Conservation (phyloP, 2,113 vertebrate genomes). For the Chamaea fasciata region DNA sequence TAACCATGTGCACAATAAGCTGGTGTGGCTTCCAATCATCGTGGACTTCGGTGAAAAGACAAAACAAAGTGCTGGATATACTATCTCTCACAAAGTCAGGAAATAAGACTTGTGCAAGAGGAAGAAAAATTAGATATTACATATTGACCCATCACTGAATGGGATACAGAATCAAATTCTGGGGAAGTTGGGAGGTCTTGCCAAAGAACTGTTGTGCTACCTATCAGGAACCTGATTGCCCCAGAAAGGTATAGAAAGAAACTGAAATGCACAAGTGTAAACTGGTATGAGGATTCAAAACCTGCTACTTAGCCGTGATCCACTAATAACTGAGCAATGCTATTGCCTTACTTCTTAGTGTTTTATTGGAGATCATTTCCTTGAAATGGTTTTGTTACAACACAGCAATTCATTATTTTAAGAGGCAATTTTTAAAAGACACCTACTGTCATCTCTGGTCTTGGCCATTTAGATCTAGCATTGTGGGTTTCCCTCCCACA, state of each 20-base stretch:
- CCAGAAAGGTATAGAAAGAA: background rate
- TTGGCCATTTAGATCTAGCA: background rate
- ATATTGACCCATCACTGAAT: background rate
- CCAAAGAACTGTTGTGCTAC: background rate
- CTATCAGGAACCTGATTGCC: background rate
- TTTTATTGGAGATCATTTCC: background rate
- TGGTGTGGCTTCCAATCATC: background rate
- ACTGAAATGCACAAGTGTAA: background rate
- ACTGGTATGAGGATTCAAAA: background rate
- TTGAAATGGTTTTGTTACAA: background rate
- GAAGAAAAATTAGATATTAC: background rate
- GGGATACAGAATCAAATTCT: background rate
- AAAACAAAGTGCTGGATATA: background rate
- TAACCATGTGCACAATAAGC: fast-evolving
- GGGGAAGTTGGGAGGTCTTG: background rate
- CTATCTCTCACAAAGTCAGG: background rate
- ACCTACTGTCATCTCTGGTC: background rate
- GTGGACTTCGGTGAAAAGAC: background rate
- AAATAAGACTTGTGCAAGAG: background rate
- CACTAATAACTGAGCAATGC: background rate
- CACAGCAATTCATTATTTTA: background rate
- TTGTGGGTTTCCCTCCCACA: background rate
- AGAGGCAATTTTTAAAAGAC: background rate
- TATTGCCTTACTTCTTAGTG: background rate
- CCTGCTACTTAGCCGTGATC: background rate